Evolutionary conservation across 1,140 invertebrate genomes (phyloP).

Genomic region (Alviniconcha marisindica): DNA sequence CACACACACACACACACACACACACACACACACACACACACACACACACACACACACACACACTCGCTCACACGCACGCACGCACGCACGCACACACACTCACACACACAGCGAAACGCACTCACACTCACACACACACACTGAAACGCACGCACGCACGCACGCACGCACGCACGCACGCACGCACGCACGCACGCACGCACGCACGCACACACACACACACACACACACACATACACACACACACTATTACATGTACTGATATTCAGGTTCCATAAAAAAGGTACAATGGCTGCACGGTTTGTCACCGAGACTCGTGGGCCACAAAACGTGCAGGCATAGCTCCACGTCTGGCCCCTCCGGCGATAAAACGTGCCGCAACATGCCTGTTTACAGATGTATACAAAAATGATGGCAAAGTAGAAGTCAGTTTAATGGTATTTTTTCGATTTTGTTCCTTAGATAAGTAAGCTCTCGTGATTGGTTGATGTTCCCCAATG

Average conservation of each 20-base stretch:
- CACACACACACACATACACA: slow-evolving; percentile 17
- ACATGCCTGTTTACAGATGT: background rate
- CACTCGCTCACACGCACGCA: background rate
- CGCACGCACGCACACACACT: background rate
- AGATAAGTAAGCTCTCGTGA: too few relatives aligned
- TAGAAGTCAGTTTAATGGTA: too few relatives aligned
- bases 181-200: background rate
- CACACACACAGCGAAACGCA: background rate
- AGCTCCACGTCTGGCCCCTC: too few relatives aligned
- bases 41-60: slow-evolving; percentile 6
- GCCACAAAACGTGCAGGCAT: too few relatives aligned
- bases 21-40: background rate
- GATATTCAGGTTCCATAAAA: background rate
- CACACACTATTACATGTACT: background rate
- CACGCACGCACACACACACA: background rate
- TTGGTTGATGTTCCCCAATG: too few relatives aligned
- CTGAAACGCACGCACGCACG: background rate
- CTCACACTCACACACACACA: background rate
- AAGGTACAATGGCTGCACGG: background rate
- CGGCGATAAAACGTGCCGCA: background rate
- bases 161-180: background rate
- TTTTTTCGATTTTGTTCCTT: too few relatives aligned
- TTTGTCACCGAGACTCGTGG: too few relatives aligned
- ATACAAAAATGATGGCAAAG: background rate
- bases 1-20: background rate